Evolutionary conservation across 2,888 invertebrate species (phyloP).

Genomic region (Dyspetes luteomarginatus): DNA sequence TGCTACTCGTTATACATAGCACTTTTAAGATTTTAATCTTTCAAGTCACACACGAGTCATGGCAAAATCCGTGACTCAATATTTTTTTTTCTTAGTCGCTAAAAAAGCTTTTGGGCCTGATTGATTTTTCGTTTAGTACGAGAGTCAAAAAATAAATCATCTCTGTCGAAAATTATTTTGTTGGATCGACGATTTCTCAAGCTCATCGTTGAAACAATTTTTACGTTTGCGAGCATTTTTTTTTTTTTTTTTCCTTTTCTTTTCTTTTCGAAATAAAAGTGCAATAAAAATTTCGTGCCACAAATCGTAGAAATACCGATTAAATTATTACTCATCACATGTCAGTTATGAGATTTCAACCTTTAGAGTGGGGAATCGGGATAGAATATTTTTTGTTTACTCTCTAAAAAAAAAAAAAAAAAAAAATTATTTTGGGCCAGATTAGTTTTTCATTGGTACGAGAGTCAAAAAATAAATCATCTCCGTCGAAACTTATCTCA

Average conservation of each 20-base stretch:
- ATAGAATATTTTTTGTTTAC: neutral
- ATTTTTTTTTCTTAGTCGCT: too few relatives aligned
- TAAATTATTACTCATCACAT: neutral
- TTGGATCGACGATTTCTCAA: too few relatives aligned
- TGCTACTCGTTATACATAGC: constrained; percentile 43
- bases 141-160: neutral
- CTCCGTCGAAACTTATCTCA: constrained; percentile 19
- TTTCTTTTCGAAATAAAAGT: too few relatives aligned
- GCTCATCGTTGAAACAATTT: too few relatives aligned
- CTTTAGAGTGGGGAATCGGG: neutral
- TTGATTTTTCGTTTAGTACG: neutral
- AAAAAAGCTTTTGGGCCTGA: neutral
- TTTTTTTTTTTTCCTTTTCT: too few relatives aligned
- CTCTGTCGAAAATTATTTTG: neutral
- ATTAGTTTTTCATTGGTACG: constrained; percentile 3
- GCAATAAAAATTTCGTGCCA: too few relatives aligned
- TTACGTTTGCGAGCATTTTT: too few relatives aligned
- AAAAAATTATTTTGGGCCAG: constrained; percentile 35
- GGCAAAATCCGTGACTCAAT: constrained; percentile 1
- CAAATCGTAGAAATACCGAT: too few relatives aligned
- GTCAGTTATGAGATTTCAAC: constrained; percentile 30
- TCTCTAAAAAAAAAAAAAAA: neutral
- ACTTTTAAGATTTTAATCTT: constrained; percentile 43
- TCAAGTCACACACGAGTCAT: neutral
- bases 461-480: constrained; percentile 40